phyloP scores from a whole-genome alignment of 2,113 vertebrate species.

The Bubalus kerabau region DNA sequence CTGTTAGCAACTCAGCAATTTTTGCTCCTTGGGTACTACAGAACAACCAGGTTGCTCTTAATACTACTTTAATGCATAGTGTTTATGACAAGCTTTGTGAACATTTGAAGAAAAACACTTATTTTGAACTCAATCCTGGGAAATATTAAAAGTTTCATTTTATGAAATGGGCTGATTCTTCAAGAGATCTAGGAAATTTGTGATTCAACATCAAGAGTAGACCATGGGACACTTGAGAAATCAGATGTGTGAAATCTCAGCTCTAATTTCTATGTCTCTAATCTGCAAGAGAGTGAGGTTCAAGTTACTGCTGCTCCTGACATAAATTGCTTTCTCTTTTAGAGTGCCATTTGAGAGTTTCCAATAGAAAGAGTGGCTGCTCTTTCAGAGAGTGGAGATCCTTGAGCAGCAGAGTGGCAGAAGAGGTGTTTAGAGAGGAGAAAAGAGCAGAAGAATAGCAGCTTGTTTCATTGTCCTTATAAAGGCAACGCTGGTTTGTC shows the following conservation, averaged over 20 bases:
- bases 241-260: neutral
- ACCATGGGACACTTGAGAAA: conserved; percentile 1
- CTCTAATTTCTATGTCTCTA: conserved; percentile 15
- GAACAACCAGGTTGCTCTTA: neutral
- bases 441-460: neutral
- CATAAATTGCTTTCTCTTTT: conserved; percentile 37
- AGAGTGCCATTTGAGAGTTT: conserved; percentile 19
- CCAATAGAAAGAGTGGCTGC: neutral
- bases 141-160: conserved; percentile 7
- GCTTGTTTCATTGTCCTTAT: neutral
- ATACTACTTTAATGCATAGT: neutral
- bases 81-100: neutral
- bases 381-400: conserved; percentile 6
- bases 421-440: neutral
- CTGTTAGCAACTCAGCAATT: neutral
- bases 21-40: neutral
- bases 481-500: neutral
- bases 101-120: conserved; percentile 2
- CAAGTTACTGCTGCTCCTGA: conserved; percentile 14
- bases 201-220: neutral
- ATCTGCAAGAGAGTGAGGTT: conserved; percentile 23
- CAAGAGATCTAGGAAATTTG: conserved; percentile 7
- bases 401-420: neutral
- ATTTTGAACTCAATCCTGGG: conserved; percentile 24
- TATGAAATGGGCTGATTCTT: conserved; percentile 28